Conservation (phyloP, 2,888 invertebrate species). For the Seira sanloemensis region DNA sequence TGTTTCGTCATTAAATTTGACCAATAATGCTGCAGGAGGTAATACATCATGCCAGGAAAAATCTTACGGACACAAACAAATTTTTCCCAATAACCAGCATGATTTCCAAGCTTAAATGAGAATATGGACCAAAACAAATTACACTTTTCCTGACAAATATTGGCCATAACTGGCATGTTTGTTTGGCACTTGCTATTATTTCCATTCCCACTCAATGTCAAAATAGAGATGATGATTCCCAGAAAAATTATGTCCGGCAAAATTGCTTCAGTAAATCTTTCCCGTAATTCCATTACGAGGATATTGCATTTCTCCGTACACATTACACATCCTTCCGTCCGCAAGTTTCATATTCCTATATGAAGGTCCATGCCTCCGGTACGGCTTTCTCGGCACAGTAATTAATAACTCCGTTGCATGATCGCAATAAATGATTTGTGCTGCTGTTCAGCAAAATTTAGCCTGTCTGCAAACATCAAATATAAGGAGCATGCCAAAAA, state of each 20-base stretch:
- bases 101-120: no score
- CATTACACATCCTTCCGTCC: neutral
- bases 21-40: no score
- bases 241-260: neutral
- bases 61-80: no score
- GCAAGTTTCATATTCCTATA: neutral
- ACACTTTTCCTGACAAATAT: neutral
- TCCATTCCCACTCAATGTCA: neutral
- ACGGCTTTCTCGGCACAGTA: neutral
- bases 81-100: no score
- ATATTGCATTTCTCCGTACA: neutral
- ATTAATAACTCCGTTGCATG: slow-evolving; percentile 23
- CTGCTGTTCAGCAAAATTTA: neutral
- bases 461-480: neutral
- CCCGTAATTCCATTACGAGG: neutral
- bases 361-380: neutral
- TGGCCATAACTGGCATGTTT: slow-evolving; percentile 1
- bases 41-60: no score
- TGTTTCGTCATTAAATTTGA: no score
- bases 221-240: neutral
- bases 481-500: neutral
- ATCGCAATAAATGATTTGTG: slow-evolving; percentile 33
- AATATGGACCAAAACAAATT: neutral
- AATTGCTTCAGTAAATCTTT: neutral
- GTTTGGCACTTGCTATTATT: neutral